These are phyloP conservation scores for Hyposoter dolosus DNA, from an alignment of 2,888 invertebrate genomes.

Conservation along the genomic window DNA sequence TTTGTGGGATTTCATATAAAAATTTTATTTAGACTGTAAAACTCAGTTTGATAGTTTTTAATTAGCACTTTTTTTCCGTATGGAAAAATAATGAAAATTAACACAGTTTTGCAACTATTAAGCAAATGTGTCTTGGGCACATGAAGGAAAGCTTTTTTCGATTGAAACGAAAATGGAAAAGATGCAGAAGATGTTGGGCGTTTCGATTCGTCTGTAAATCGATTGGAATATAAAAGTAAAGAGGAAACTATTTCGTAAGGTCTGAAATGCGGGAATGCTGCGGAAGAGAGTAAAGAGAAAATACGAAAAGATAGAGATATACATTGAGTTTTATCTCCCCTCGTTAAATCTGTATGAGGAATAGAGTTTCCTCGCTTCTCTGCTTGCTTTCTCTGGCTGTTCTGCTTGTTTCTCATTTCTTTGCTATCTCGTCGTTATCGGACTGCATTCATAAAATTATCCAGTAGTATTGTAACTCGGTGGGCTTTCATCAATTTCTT, in stretches of 20 bases:
- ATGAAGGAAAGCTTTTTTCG: not conserved
- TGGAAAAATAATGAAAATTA: no score
- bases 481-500: conserved; percentile 64
- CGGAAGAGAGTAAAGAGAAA: conserved; percentile 1
- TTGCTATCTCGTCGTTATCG: conserved; percentile 62
- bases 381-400: conserved; percentile 29
- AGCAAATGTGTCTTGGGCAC: not conserved
- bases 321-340: conserved; percentile 63
- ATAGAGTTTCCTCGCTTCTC: conserved; percentile 39
- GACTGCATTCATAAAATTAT: conserved; percentile 60
- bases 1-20: not conserved
- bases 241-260: conserved; percentile 12
- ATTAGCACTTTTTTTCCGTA: no score
- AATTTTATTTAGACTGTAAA: not conserved
- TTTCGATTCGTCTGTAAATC: conserved; percentile 28
- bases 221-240: conserved; percentile 23
- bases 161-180: conserved; percentile 36
- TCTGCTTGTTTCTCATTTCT: conserved; percentile 15
- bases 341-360: conserved; percentile 52
- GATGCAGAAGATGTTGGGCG: not conserved
- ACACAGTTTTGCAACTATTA: no score
- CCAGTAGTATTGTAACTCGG: conserved; percentile 54
- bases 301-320: conserved; percentile 7
- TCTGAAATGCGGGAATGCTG: not conserved
- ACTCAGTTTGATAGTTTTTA: no score